Base-by-base conservation (phyloP, 1,140 invertebrate genomes). In the Nymphalis io region DNA sequence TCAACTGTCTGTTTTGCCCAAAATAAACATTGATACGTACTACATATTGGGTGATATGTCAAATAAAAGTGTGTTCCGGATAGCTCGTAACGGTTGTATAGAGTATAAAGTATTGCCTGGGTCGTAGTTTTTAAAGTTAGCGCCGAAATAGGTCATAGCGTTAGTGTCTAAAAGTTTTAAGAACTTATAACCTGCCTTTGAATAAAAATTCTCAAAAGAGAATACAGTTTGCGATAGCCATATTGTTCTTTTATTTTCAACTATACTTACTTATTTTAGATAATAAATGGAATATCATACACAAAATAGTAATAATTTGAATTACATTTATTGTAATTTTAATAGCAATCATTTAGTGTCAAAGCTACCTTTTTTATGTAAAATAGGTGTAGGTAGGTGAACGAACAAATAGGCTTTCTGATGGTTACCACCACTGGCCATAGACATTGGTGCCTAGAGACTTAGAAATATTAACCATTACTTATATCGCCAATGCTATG, bases 1-100 rank as follows among this genome's bases (percentile, higher is more conserved):
- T 68, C 64, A 58, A 58, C 57, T 67, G 55, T 59, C 42, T 59
- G 64, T 51, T 55, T 55, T 63, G 2, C 38, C 53, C 18, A 57
- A 65, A 63, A 65, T 39, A 57, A 53, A 57, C 20, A 40, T 33
- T 33, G 16, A 55, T 51, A 55, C 12, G 15, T 13, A 55, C 11
- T 27, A 27, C 23, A 55, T 55, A 55, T 15, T 55, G 51, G 20
- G 20, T 21, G 16, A 53, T 64, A 40, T 21, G 39, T 55, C 44
- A 39, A 64, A 64, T 48, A 62, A 62, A 53, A 59, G 40, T 18
- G 27, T 21, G 38, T 15, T 40, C 15, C 57, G 18, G 27, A 42
- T 61, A 44, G 40, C 55, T 58, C 55, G 33, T 20, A 60, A 60
- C 55, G 23, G 23, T 11, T 23, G 44, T 5, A 12, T 27, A 55